Evolutionary conservation across 2,113 vertebrate species (phyloP).

Genomic region (Meriones unguiculatus): DNA sequence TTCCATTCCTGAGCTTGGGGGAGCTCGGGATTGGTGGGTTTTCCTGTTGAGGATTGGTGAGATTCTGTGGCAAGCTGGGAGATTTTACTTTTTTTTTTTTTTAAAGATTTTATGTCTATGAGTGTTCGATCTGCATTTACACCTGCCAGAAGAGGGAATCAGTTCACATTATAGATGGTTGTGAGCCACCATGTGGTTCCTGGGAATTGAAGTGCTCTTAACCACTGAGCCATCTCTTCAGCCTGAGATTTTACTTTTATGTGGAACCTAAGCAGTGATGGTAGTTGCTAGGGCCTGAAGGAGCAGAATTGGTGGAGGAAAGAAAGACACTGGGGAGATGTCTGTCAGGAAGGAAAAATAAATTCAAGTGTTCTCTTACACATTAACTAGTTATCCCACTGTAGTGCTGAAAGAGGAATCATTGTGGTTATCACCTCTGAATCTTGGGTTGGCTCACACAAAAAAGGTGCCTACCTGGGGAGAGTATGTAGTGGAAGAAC

Average conservation of each 20-base stretch:
- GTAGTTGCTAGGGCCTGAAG: background rate
- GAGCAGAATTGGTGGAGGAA: background rate
- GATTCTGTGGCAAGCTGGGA: background rate
- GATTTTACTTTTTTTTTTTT: too few species aligned
- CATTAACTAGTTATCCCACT: background rate
- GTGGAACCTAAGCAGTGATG: background rate
- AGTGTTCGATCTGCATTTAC: too few species aligned
- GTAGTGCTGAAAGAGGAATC: background rate
- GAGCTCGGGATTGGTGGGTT: too few species aligned
- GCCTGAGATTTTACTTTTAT: too few species aligned
- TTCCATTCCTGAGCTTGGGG: too few species aligned
- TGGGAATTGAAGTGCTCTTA: too few species aligned
- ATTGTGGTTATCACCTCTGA: background rate
- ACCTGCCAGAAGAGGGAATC: too few species aligned
- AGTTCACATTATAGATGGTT: too few species aligned
- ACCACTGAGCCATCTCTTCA: too few species aligned
- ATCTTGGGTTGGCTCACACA: background rate
- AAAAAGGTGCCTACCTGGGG: slow-evolving; percentile 4
- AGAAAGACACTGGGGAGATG: background rate
- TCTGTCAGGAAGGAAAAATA: background rate
- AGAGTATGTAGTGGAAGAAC: background rate
- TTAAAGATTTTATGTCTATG: too few species aligned
- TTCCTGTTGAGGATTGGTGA: too few species aligned
- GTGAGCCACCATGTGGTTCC: too few species aligned
- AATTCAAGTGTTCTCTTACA: background rate